Percentiles rank a stretch among this genome's conserved stretches.
phyloP scores from a whole-genome alignment of 2,888 invertebrate genomes.

The Itoplectis maculator region DNA sequence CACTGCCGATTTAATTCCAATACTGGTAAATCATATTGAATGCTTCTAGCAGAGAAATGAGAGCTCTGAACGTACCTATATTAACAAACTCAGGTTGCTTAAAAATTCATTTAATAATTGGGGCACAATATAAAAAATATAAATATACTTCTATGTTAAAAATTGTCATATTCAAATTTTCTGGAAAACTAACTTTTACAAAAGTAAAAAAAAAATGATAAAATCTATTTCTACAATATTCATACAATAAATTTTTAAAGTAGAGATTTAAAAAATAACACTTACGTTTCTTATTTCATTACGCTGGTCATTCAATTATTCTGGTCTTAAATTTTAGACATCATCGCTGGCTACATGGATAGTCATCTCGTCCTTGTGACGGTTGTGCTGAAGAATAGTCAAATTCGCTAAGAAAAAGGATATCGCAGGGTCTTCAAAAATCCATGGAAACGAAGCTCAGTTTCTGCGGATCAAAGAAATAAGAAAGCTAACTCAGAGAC shows the following conservation, averaged over 20 bases:
- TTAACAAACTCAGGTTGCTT: too few species aligned
- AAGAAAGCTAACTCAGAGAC: neutral
- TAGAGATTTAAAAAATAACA: too few species aligned
- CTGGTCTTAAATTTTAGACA: neutral
- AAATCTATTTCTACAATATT: too few species aligned
- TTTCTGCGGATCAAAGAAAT: neutral
- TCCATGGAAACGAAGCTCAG: neutral
- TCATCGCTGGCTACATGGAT: neutral
- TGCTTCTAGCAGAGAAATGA: neutral
- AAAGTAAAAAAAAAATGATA: too few species aligned
- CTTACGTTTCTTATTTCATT: too few species aligned
- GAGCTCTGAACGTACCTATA: too few species aligned
- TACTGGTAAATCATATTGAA: neutral
- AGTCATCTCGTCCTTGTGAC: neutral
- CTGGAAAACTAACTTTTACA: too few species aligned
- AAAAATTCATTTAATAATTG: too few species aligned
- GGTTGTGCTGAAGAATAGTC: neutral
- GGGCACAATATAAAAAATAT: too few species aligned
- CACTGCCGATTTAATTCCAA: neutral
- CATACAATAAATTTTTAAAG: too few species aligned
- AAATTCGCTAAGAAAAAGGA: neutral
- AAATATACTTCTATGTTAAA: too few species aligned
- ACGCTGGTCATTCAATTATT: neutral
- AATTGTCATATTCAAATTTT: too few species aligned
- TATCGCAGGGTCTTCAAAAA: neutral